Percentiles rank a stretch among this genome's conserved stretches.
Conservation (phyloP, 1,140 invertebrate genomes). For the Drosophila orosa region DNA sequence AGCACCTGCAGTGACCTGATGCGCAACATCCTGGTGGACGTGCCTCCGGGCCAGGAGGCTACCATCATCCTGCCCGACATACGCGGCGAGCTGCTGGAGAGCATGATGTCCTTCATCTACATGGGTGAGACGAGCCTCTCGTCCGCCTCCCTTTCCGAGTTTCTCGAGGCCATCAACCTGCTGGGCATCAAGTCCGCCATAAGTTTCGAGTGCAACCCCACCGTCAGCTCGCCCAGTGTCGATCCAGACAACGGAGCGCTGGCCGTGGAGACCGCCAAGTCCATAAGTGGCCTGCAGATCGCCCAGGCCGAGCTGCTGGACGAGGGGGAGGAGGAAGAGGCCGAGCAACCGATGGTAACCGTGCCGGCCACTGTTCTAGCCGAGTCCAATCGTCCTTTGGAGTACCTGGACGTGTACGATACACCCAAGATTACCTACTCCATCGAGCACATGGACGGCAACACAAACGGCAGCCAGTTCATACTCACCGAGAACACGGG, state of each 20-base stretch:
- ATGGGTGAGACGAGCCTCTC: slow-evolving; percentile 74
- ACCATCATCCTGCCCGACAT: slow-evolving; percentile 79
- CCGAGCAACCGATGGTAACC: background rate
- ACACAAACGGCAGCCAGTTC: slow-evolving; percentile 65
- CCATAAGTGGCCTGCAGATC: slow-evolving; percentile 67
- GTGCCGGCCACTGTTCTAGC: slow-evolving; percentile 36
- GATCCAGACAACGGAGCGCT: slow-evolving; percentile 17
- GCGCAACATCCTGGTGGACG: slow-evolving; percentile 68
- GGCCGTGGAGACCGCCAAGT: slow-evolving; percentile 62
- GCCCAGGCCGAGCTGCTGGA: slow-evolving; percentile 64
- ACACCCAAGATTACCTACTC: slow-evolving; percentile 80
- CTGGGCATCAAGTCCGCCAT: slow-evolving; percentile 81
- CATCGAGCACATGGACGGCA: slow-evolving; percentile 76
- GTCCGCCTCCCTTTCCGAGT: slow-evolving; percentile 71
- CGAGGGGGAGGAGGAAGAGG: slow-evolving; percentile 57
- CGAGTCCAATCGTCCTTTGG: slow-evolving; percentile 54
- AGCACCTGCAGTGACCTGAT: slow-evolving; percentile 80
- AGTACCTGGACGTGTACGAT: slow-evolving; percentile 76
- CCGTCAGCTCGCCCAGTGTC: slow-evolving; percentile 28
- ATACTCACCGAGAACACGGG: slow-evolving; percentile 78
- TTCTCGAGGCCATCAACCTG: slow-evolving; percentile 77
- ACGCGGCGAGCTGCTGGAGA: slow-evolving; percentile 70
- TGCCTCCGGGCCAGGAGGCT: slow-evolving; percentile 71
- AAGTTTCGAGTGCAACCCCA: slow-evolving; percentile 77
- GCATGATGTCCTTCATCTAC: slow-evolving; percentile 78